Evolutionary conservation across 2,888 invertebrate genomes (phyloP), one percentile per base, ranked within the genome.

Genomic region (Metellina segmentata): DNA sequence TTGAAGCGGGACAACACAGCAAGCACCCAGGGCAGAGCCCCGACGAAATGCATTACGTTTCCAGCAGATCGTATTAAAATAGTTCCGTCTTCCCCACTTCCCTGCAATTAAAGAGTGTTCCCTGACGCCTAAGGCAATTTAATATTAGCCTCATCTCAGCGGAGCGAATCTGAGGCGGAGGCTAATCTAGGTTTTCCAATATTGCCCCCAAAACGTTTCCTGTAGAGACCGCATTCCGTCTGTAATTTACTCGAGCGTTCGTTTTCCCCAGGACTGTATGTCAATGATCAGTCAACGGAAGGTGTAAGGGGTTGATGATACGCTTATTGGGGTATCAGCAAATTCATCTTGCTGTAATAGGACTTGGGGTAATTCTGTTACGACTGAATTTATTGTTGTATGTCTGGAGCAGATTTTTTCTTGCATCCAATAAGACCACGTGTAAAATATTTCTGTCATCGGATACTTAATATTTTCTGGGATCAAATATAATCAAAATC

Each of bases 101-200:
- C 11, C 11, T 52, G 82, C 90, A 90, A 90, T 90, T 90, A 90
- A 90, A 85, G 85, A 75, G 85, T 86, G 70, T 70, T 69, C 75
- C 81, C 81, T 61, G 61, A 53, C 79, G 85, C 90, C 81, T n/a
- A n/a, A 16, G 85, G 90, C 90, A 81, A 85, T 90, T 90, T 90
- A 81, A 85, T 90, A 90, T 90, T 90, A 81, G 85, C 90, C 70
- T 11, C 82, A 75, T 79, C 89, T 75, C 69, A 53, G 69, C 7
- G 77, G 20, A 49, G 72, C 85, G 79, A 90, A 81, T 81, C 79
- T 72, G 49, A 72, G 71, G 69, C n/a, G 19, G 34, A 16, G 61
- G 85, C 79, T 90, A 90, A 90, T 90, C 85, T 90, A 79, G 85
- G 85, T 85, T 90, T 90, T 85, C 85, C 90, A 85, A 89, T 83